Evolutionary conservation across 1,140 invertebrate genomes (phyloP), one percentile per base, ranked within the genome.

Genomic region (Papilio machaon): DNA sequence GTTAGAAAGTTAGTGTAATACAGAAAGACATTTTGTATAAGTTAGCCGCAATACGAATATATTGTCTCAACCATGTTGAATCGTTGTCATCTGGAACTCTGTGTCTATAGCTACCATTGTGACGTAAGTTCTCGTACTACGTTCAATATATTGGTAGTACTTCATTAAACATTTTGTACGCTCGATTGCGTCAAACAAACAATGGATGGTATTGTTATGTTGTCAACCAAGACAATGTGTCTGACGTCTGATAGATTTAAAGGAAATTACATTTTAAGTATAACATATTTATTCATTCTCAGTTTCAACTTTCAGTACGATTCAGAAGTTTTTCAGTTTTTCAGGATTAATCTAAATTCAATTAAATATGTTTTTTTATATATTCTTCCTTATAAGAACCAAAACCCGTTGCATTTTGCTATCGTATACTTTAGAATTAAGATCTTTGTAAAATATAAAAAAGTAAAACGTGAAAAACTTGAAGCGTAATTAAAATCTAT

Each of bases 131-230:
- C 4, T 38, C 5, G 64, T 70, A 70, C 64, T 70, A 64, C 60
- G 9, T 64, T 30, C 7, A 15, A 70, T 35, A 17, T 35, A 64
- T 30, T 64, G 64, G 38, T 35, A 35, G 13, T 70, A 70, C 7
- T 70, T 70, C 64, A 70, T 70, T 70, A 11, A 38, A 70, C 64
- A 70, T 70, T 35, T 70, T 70, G 64, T 70, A 35, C 64, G 30
- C 64, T 70, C 11, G 64, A 70, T 35, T 70, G 30, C 64, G 64
- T 70, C 64, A 70, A 70, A 52, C 49, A 52, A 52, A 70, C 64
- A 70, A 70, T 70, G 64, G 64, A 3, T 15, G 64, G 13, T 15
- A 70, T 38, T 70, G 64, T 70, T 15, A 23, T 64, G 23, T 70
- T 70, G 13, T 70, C 64, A 70, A 38, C 30, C 13, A 5, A 70